Conservation (phyloP, 2,113 vertebrate genomes). For the Anhinga anhinga region DNA sequence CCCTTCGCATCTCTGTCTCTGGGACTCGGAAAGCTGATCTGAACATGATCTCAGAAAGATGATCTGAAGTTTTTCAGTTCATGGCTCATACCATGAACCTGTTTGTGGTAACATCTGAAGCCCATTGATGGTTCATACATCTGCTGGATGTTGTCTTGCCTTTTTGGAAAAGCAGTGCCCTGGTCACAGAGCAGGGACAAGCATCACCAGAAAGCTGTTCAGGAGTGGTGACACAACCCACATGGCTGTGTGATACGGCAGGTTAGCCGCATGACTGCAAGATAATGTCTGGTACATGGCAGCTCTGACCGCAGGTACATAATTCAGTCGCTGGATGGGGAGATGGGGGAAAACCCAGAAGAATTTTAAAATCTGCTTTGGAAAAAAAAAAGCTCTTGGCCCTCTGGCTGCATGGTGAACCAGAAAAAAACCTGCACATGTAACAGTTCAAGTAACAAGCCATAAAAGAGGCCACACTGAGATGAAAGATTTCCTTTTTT, state of each 20-base stretch:
- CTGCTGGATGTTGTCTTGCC: background rate
- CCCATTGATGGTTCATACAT: background rate
- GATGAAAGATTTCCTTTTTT: background rate
- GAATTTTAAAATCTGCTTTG: background rate
- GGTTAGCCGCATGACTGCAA: background rate
- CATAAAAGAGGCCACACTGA: background rate
- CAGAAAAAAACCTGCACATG: background rate
- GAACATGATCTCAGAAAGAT: background rate
- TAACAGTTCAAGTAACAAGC: background rate
- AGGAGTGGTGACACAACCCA: background rate
- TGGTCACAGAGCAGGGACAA: accelerated
- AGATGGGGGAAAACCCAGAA: constrained; percentile 2
- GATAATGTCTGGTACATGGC: background rate
- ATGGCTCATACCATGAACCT: background rate
- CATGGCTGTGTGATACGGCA: accelerated
- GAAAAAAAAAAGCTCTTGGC: background rate
- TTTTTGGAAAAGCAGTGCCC: background rate
- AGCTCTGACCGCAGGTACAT: background rate
- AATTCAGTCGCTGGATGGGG: background rate
- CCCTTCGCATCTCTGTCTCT: background rate
- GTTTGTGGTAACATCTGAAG: background rate
- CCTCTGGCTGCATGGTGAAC: background rate
- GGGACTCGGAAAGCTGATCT: background rate
- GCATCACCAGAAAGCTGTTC: background rate
- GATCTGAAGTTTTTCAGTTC: background rate